Evolutionary conservation across 2,113 vertebrate species (phyloP).

Genomic region (Tetrao urogallus): DNA sequence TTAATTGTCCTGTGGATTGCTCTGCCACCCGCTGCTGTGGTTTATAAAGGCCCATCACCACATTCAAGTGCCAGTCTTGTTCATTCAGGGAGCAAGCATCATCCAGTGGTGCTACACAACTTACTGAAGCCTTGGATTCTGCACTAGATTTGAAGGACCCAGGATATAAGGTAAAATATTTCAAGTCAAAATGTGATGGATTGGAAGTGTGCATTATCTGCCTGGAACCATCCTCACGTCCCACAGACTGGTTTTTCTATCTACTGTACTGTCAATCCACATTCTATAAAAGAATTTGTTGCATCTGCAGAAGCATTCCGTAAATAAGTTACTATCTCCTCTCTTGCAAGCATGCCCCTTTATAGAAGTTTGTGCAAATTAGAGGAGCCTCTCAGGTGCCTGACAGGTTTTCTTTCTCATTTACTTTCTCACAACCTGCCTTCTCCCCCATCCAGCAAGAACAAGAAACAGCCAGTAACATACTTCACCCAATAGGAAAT

Average conservation of each 20-base stretch:
- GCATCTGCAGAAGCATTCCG: background rate
- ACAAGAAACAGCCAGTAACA: background rate
- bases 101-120: background rate
- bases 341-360: fast-evolving
- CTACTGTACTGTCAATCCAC: background rate
- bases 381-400: background rate
- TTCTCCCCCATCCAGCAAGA: background rate
- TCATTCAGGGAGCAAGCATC: background rate
- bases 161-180: background rate
- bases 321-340: background rate
- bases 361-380: background rate
- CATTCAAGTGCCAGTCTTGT: background rate
- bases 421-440: background rate
- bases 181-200: background rate
- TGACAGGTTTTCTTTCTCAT: background rate
- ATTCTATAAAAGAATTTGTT: background rate
- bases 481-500: background rate
- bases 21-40: background rate
- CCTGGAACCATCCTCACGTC: background rate
- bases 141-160: background rate
- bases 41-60: constrained; percentile 12
- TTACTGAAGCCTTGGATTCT: background rate
- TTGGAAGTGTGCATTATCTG: background rate
- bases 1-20: background rate
- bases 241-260: background rate